These are phyloP conservation scores for Conomelus anceps DNA, from an alignment of 2,888 invertebrate species.

Conservation along the genomic window DNA sequence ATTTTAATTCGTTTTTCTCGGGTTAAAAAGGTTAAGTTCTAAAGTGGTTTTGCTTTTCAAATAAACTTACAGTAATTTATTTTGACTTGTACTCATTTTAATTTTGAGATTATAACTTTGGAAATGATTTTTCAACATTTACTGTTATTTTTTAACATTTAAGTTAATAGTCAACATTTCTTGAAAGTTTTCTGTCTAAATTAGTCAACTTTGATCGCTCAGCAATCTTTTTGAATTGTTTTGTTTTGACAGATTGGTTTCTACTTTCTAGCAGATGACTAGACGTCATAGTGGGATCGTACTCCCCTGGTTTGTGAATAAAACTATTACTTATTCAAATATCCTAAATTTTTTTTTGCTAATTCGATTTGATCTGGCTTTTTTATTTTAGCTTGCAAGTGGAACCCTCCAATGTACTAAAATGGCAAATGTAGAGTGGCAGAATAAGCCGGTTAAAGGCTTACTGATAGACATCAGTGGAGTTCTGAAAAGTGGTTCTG, in stretches of 20 bases:
- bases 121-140: not conserved
- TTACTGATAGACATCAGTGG: conserved; percentile 31
- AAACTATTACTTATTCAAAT: too few relatives aligned
- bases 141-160: too few relatives aligned
- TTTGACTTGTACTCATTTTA: not conserved
- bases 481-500: conserved; percentile 30
- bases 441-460: conserved; percentile 26
- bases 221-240: not conserved
- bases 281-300: too few relatives aligned
- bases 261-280: too few relatives aligned
- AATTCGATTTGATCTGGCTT: not conserved
- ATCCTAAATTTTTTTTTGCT: too few relatives aligned
- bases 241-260: not conserved
- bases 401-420: not conserved
- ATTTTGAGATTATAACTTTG: not conserved
- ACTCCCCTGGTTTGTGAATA: too few relatives aligned
- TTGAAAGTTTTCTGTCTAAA: too few relatives aligned
- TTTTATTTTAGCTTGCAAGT: not conserved
- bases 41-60: not conserved
- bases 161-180: too few relatives aligned
- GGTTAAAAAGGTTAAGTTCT: not conserved
- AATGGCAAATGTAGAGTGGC: conserved; percentile 7
- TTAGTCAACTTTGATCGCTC: too few relatives aligned
- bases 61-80: too few relatives aligned
- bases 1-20: not conserved